Evolutionary conservation across 2,797 vertebrate species (phyloP).

Genomic region (Hippopotamyrus pictus): DNA sequence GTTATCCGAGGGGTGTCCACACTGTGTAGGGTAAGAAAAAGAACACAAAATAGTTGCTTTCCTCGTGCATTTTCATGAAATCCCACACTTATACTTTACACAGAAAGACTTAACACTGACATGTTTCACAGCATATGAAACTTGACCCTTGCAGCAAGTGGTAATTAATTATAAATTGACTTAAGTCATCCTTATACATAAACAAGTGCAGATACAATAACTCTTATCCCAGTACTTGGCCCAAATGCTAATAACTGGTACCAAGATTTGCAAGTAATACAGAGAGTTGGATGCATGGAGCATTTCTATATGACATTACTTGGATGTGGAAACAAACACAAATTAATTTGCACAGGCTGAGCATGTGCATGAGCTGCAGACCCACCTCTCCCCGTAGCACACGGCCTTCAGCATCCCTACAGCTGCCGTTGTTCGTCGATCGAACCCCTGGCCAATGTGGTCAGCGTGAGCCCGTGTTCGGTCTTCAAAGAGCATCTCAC

Average conservation of each 20-base stretch:
- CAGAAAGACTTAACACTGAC: background rate
- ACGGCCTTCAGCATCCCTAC: conserved; percentile 96
- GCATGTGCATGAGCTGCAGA: background rate
- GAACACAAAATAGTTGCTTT: background rate
- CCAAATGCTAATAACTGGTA: background rate
- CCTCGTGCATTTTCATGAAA: background rate
- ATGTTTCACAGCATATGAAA: background rate
- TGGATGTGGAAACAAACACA: background rate
- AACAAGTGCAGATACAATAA: background rate
- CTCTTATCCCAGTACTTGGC: background rate
- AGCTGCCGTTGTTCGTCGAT: conserved; percentile 89
- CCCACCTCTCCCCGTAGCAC: conserved; percentile 77
- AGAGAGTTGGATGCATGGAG: background rate
- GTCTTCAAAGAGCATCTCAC: conserved; percentile 96
- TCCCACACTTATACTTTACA: background rate
- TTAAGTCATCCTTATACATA: background rate
- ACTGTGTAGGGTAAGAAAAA: conserved; percentile 50
- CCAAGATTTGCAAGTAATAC: background rate
- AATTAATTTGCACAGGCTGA: background rate
- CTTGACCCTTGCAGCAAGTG: background rate
- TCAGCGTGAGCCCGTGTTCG: conserved; percentile 91
- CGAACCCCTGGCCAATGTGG: conserved; percentile 96
- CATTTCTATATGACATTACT: background rate
- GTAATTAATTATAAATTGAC: background rate
- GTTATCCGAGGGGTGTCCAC: conserved; percentile 88